phyloP scores from a whole-genome alignment of 2,113 vertebrate species.

The Anas platyrhynchos region DNA sequence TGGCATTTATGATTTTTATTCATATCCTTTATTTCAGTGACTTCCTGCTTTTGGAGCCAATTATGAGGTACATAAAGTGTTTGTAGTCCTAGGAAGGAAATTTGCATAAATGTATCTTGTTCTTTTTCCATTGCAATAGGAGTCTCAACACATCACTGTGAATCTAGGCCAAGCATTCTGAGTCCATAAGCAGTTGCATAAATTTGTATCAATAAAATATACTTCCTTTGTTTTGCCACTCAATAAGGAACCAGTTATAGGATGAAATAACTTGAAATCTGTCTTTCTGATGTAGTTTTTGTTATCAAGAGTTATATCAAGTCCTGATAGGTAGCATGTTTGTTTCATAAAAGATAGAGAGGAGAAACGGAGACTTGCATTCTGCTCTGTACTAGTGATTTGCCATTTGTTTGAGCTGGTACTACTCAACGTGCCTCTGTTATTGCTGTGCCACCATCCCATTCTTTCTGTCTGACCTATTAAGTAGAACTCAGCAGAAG shows the following conservation, averaged over 20 bases:
- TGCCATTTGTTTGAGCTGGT: background rate
- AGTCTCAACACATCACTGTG: background rate
- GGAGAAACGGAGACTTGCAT: background rate
- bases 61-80: background rate
- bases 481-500: background rate
- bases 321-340: background rate
- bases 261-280: background rate
- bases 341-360: background rate
- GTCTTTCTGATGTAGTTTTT: background rate
- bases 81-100: background rate
- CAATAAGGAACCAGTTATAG: background rate
- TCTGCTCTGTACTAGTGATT: background rate
- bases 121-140: fast-evolving
- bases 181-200: background rate
- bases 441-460: background rate
- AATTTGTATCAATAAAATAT: background rate
- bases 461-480: background rate
- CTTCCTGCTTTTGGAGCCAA: background rate
- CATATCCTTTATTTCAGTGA: background rate
- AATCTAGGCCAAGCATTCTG: background rate
- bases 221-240: background rate
- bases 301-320: background rate
- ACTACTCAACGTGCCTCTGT: background rate
- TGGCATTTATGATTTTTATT: background rate
- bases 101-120: fast-evolving